Evolutionary conservation across 2,888 invertebrate genomes (phyloP), one percentile per base, ranked within the genome.

Genomic region (Dasysyrphus tricinctus): DNA sequence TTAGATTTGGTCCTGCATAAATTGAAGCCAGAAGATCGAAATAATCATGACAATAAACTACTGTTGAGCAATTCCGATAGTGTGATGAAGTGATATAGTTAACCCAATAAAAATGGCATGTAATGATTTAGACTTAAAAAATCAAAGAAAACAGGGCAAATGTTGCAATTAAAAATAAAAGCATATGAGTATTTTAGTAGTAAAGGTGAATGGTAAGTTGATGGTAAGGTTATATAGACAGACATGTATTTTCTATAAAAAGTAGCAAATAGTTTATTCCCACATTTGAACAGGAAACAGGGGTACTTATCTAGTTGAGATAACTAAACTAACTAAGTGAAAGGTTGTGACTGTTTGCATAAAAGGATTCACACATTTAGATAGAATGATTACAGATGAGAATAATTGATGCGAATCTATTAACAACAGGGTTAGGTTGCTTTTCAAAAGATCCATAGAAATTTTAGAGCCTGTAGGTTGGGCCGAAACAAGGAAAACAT

Each of bases 21-120:
- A 75, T 72, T 42, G 19, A 54, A 80, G 16, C 75, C 42, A 16
- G 54, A n/a, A 69, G 56, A 63, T 83, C 47, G 51, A 51, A 81
- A 81, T 70, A 65, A 77, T 49, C 79, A 63, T 63, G 79, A 83
- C 57, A 70, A 65, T 61, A 70, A 80, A 74, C 59, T 80, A 65
- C 70, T 61, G 74, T 83, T 83, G 57, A 49, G 74, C 69, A 74
- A 83, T 79, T 70, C 12, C 72, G 56, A 80, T 80, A 63, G 56
- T 70, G 56, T 74, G 70, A 83, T 79, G 70, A 75, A 80, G 74
- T 79, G 54, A 34, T 34, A 37, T 34, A 37, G 67, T 39, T 82
- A 61, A 47, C 65, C 73, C 65, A 67, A 16, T 51, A 57, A 73
- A 37, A 54, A 24, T 19, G n/a, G 39, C 39, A 42, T 16, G 42